Percentiles rank a stretch among this genome's conserved stretches.
phyloP scores from a whole-genome alignment of 2,113 vertebrate genomes.

The Colistium nudipinnis region DNA sequence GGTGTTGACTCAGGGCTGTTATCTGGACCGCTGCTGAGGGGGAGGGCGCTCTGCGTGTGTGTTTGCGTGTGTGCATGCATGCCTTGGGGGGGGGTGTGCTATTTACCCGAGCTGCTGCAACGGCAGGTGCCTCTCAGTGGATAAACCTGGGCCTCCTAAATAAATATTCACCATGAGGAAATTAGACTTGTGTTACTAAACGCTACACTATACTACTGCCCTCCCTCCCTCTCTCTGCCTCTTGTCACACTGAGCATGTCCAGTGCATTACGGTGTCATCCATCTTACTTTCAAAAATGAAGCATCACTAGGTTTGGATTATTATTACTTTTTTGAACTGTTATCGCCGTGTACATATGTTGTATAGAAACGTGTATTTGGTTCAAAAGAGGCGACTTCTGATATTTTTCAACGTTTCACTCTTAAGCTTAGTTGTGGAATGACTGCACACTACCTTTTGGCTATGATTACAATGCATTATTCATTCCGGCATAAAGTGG shows the following conservation, averaged over 20 bases:
- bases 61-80: slow-evolving; percentile 35
- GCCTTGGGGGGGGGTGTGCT: slow-evolving; percentile 48
- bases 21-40: slow-evolving; percentile 61
- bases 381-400: neutral
- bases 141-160: slow-evolving; percentile 63
- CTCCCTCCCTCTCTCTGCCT: neutral
- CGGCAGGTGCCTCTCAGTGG: slow-evolving; percentile 68
- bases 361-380: too few relatives aligned
- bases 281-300: neutral
- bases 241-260: slow-evolving; percentile 10
- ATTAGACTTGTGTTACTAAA: slow-evolving; percentile 43
- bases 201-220: slow-evolving; percentile 10
- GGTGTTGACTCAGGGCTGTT: slow-evolving; percentile 73
- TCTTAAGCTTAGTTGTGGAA: slow-evolving; percentile 21
- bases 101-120: slow-evolving; percentile 64
- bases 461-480: slow-evolving; percentile 14
- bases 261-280: slow-evolving; percentile 3
- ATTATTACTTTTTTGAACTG: too few relatives aligned
- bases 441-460: slow-evolving; percentile 12
- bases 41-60: slow-evolving; percentile 14
- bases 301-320: neutral
- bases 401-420: slow-evolving; percentile 15
- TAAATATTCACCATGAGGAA: slow-evolving; percentile 64
- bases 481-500: slow-evolving; percentile 7
- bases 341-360: too few relatives aligned